These are phyloP conservation scores for Mythimna loreyi DNA, from an alignment of 2,888 invertebrate species.

Conservation along the genomic window DNA sequence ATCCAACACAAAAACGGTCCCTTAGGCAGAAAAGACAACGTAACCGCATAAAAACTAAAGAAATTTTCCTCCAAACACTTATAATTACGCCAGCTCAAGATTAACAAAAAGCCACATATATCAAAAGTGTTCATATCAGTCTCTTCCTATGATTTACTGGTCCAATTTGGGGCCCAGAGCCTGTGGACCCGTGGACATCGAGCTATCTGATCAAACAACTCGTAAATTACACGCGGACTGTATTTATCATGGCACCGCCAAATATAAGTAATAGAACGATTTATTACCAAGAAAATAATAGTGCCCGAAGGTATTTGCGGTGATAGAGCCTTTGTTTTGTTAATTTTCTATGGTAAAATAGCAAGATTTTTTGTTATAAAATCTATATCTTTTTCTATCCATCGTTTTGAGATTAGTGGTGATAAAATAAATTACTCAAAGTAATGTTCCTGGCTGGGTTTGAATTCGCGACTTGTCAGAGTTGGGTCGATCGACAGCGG, in stretches of 20 bases:
- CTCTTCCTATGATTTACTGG: slow-evolving; percentile 83
- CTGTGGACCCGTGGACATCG: slow-evolving; percentile 79
- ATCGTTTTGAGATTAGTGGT: too few species aligned
- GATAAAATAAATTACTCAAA: too few species aligned
- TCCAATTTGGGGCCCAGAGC: slow-evolving; percentile 83
- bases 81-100: slow-evolving; percentile 56
- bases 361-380: neutral
- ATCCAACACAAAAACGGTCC: neutral
- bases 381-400: neutral
- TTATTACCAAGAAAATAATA: slow-evolving; percentile 78
- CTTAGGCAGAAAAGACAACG: neutral
- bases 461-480: too few species aligned
- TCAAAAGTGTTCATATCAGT: slow-evolving; percentile 71
- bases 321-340: slow-evolving; percentile 58
- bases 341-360: slow-evolving; percentile 34
- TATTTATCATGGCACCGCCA: slow-evolving; percentile 86
- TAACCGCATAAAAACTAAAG: neutral
- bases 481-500: too few species aligned
- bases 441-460: too few species aligned
- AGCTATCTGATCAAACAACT: slow-evolving; percentile 86
- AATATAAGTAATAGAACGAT: slow-evolving; percentile 82
- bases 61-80: slow-evolving; percentile 27
- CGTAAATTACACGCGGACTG: slow-evolving; percentile 87
- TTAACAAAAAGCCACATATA: slow-evolving; percentile 67
- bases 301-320: slow-evolving; percentile 51